Evolutionary conservation across 2,113 vertebrate genomes (phyloP).

Genomic region (Mirounga angustirostris): DNA sequence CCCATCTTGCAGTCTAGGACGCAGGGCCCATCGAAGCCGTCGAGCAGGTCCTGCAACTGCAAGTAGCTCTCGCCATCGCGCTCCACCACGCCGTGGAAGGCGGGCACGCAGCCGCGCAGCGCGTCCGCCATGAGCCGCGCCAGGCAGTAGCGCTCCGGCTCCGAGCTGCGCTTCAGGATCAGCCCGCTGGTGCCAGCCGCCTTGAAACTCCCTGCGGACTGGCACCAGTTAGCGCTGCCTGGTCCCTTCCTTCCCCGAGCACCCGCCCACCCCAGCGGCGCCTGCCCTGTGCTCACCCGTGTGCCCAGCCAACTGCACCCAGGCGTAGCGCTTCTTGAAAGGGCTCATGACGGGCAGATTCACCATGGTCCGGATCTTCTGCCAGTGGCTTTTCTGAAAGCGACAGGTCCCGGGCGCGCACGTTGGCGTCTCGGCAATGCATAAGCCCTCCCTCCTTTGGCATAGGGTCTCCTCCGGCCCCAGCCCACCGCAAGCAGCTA

Average conservation of each 20-base stretch:
- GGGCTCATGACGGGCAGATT: conserved; percentile 94
- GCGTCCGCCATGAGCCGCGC: conserved; percentile 91
- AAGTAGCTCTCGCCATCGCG: conserved; percentile 96
- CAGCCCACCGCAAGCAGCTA: background rate
- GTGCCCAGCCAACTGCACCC: conserved; percentile 98
- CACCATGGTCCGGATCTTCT: conserved; percentile 96
- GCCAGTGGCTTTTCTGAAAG: conserved; percentile 89
- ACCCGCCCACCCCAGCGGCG: background rate
- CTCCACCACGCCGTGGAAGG: conserved; percentile 94
- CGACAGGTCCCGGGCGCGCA: background rate
- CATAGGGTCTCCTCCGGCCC: background rate
- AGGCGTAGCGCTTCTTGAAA: conserved; percentile 94
- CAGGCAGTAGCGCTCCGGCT: conserved; percentile 95
- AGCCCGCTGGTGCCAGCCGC: conserved; percentile 95
- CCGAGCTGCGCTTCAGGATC: conserved; percentile 96
- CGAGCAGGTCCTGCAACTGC: conserved; percentile 95
- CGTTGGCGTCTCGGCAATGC: background rate
- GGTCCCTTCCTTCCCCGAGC: background rate
- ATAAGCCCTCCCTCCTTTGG: background rate
- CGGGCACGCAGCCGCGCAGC: conserved; percentile 92
- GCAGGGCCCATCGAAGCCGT: conserved; percentile 94
- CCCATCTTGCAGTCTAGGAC: conserved; percentile 99
- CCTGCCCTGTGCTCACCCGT: conserved; percentile 89
- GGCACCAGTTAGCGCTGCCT: conserved; percentile 42
- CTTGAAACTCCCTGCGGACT: conserved; percentile 94